Conservation (phyloP, 2,113 vertebrate genomes). For the Herpetotheres cachinnans region DNA sequence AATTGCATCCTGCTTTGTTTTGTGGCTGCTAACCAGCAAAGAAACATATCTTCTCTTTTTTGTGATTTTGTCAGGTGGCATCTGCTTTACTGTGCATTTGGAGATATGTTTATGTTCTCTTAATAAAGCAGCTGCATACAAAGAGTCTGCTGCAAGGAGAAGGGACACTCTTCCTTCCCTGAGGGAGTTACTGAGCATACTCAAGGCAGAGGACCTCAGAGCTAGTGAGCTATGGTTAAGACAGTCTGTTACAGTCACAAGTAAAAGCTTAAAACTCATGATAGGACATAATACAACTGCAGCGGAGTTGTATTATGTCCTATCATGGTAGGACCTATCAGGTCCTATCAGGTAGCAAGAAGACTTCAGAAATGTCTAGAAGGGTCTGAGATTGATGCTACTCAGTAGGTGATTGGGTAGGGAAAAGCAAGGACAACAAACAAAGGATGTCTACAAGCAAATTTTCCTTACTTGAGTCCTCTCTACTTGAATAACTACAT, state of each 20-base stretch:
- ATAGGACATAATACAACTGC: background rate
- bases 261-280: background rate
- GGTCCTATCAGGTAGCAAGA: background rate
- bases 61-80: background rate
- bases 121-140: background rate
- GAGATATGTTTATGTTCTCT: background rate
- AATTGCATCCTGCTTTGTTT: background rate
- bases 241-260: background rate
- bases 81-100: background rate
- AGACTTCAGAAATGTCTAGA: background rate
- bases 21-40: background rate
- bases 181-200: background rate
- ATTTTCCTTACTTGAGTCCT: background rate
- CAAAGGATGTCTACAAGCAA: background rate
- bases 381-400: background rate
- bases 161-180: background rate
- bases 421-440: background rate
- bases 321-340: no score
- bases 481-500: background rate
- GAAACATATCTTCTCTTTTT: background rate
- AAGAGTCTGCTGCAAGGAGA: background rate
- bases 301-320: no score
- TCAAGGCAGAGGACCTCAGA: background rate
- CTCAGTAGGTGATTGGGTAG: background rate
- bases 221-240: background rate